Evolutionary conservation across 1,140 invertebrate genomes (phyloP), one percentile per base, ranked within the genome.

Genomic region (Brachionus calyciflorus): DNA sequence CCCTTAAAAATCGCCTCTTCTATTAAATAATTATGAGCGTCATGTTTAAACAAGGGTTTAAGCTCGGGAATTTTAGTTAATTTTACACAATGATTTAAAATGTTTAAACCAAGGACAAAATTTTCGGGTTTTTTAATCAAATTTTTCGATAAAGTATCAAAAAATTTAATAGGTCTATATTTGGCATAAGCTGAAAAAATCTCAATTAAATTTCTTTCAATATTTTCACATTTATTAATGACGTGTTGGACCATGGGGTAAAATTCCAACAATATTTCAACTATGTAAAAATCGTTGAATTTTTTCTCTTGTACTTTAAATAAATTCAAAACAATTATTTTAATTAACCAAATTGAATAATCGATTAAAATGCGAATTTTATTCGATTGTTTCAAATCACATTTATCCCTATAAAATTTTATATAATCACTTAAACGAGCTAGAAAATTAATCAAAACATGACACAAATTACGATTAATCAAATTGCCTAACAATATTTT

Each of bases 401-500:
- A 51, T n/a, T 24, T 51, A 9, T 0, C 9, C 3, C 17, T 9
- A 19, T 73, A 73, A 41, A 48, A 73, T 14, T 17, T 40, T 6
- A 73, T 19, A 41, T 73, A 73, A 37, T 73, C 69, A 24, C 12
- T 73, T 21, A 73, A 10, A 2, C 51, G 46, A 3, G n/a, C 28
- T 10, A 73, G 24, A 55, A 73, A 73, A 73, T 73, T 73, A 1
- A 28, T 28, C 28, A 51, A 40, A 28, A 73, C 14, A 49, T 73
- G 69, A n/a, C 6, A 21, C 33, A 73, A 26, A 51, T 73, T 73
- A 26, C 46, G 24, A 17, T 73, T 73, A 9, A 73, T 51, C 24
- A 73, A 73, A 55, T 51, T 33, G 10, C 69, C 69, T 6, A 73
- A 21, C 6, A 28, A n/a, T 33, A 73, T 37, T 55, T 73, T 73